These are phyloP conservation scores for Drosophila incognita DNA, from an alignment of 2,888 invertebrate species.

Conservation along the genomic window DNA sequence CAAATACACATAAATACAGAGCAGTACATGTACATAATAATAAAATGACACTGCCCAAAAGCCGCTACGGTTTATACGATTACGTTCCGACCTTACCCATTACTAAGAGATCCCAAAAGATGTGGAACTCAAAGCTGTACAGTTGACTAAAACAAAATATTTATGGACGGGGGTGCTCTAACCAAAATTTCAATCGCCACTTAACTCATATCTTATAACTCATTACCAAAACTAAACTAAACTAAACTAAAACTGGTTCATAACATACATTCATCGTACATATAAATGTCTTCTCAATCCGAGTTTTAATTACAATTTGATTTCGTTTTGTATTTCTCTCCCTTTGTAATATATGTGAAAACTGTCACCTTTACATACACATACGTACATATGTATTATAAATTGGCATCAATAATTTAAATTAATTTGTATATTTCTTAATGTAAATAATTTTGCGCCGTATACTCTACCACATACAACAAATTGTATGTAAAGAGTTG, in stretches of 20 bases:
- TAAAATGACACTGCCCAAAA: constrained; percentile 30
- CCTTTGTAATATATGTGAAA: constrained; percentile 54
- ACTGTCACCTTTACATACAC: constrained; percentile 38
- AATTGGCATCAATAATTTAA: constrained; percentile 41
- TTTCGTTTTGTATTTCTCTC: constrained; percentile 60
- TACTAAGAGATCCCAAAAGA: constrained; percentile 46
- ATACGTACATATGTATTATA: constrained; percentile 48
- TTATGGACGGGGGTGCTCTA: constrained; percentile 59
- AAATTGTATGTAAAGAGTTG: constrained; percentile 75
- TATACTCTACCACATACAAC: constrained; percentile 26
- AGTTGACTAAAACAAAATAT: constrained; percentile 71
- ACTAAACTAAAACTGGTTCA: constrained; percentile 19
- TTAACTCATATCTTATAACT: constrained; percentile 25
- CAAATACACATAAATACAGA: constrained; percentile 55
- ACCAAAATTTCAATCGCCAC: constrained; percentile 27
- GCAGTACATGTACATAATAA: constrained; percentile 39
- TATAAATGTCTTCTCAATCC: constrained; percentile 21
- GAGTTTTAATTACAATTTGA: constrained; percentile 38
- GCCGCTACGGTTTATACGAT: constrained; percentile 64
- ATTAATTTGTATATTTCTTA: constrained; percentile 53
- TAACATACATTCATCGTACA: constrained; percentile 1
- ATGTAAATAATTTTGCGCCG: constrained; percentile 72
- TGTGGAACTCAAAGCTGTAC: constrained; percentile 63
- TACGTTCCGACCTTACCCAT: constrained; percentile 62
- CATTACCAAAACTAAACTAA: constrained; percentile 4